Percentiles rank a stretch among this genome's conserved stretches.
These are phyloP conservation scores for Eriosoma lanigerum DNA, from an alignment of 1,140 invertebrate species.

Conservation along the genomic window DNA sequence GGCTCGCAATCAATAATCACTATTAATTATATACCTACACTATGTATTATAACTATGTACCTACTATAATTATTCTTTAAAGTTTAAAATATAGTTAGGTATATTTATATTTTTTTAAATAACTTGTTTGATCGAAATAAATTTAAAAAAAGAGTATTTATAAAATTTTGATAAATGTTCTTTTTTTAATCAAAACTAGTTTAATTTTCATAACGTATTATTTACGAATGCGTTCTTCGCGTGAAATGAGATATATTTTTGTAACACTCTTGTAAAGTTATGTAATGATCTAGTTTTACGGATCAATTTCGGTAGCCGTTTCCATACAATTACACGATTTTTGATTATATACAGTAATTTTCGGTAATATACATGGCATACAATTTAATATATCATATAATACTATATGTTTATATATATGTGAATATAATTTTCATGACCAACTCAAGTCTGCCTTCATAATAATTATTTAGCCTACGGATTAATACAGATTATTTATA, in stretches of 20 bases:
- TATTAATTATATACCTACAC: too few species aligned
- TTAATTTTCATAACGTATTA: not conserved
- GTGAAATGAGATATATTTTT: not conserved
- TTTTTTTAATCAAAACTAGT: not conserved
- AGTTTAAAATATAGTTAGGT: too few species aligned
- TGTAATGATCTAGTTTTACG: not conserved
- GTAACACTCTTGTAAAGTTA: not conserved
- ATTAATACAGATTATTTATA: too few species aligned
- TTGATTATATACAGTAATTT: not conserved
- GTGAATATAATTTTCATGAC: too few species aligned
- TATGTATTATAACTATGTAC: too few species aligned
- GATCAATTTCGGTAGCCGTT: not conserved
- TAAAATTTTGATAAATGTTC: not conserved
- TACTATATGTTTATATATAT: not conserved
- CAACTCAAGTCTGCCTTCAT: not conserved
- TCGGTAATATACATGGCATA: not conserved
- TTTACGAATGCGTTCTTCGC: not conserved
- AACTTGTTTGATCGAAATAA: not conserved
- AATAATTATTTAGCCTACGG: too few species aligned
- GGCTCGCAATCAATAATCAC: too few species aligned
- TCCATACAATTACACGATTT: not conserved
- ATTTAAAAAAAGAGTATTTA: not conserved
- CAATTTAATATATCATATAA: not conserved
- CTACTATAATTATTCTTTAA: too few species aligned
- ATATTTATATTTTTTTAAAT: slow-evolving; percentile 12